phyloP scores from a whole-genome alignment of 2,888 invertebrate species.

The Sminthurides aquaticus region DNA sequence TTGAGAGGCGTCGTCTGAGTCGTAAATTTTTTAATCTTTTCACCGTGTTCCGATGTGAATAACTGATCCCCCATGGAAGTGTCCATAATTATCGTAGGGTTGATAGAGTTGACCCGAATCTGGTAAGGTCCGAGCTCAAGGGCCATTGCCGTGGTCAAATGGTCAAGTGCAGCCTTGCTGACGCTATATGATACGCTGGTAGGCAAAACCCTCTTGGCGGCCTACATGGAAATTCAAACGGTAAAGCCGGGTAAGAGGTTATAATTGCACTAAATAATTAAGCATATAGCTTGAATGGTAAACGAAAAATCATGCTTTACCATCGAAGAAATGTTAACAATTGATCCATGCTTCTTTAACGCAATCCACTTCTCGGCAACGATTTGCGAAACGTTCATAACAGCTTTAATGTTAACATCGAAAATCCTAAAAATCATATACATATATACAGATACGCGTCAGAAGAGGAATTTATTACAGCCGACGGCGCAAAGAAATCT shows the following conservation, averaged over 20 bases:
- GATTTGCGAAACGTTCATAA: constrained; percentile 76
- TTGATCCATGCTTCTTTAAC: constrained; percentile 21
- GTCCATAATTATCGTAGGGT: constrained; percentile 52
- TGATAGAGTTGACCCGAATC: constrained; percentile 52
- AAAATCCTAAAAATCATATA: constrained; percentile 48
- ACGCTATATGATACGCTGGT: constrained; percentile 7
- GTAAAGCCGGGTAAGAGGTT: not conserved
- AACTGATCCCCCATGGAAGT: constrained; percentile 47
- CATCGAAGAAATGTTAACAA: constrained; percentile 31
- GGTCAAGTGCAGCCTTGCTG: constrained; percentile 52
- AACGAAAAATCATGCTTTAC: constrained; percentile 15
- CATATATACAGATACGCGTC: constrained; percentile 17
- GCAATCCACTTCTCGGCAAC: constrained; percentile 47
- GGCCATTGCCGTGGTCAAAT: constrained; percentile 51
- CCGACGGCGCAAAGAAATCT: no score
- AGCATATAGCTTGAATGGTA: not conserved
- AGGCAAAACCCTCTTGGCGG: not conserved
- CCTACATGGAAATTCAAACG: constrained; percentile 15
- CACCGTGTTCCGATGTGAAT: constrained; percentile 26
- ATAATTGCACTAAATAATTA: not conserved
- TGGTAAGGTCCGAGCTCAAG: constrained; percentile 50
- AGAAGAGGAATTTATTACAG: no score
- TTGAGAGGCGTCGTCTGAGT: constrained; percentile 72
- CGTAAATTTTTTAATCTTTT: constrained; percentile 61
- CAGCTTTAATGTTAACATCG: constrained; percentile 73